Evolutionary conservation across 1,140 invertebrate genomes (phyloP).

Genomic region (Drosophila grimshawi): DNA sequence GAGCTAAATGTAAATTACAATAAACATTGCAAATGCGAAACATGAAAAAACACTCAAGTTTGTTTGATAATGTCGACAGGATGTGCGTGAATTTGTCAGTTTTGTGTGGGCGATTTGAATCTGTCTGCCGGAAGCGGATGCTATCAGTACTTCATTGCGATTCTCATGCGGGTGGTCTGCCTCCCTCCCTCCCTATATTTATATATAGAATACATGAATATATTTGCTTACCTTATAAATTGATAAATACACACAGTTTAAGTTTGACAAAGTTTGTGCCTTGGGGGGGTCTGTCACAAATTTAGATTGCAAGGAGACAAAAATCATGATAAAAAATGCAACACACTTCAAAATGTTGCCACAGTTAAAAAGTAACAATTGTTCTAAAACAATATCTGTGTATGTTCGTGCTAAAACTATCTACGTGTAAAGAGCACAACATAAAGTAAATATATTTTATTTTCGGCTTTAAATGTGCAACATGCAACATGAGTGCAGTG

Average conservation of each 20-base stretch:
- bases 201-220: background rate
- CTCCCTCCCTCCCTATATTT: slow-evolving; percentile 10
- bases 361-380: no score
- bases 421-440: no score
- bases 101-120: slow-evolving; percentile 3
- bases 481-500: slow-evolving; percentile 23
- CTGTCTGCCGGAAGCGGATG: slow-evolving; percentile 41
- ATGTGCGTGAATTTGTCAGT: slow-evolving; percentile 54
- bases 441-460: no score
- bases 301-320: background rate
- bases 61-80: slow-evolving; percentile 45
- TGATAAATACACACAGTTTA: background rate
- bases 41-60: slow-evolving; percentile 72
- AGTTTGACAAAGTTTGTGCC: background rate
- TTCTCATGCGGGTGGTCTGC: slow-evolving; percentile 12
- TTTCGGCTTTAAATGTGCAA: slow-evolving; percentile 50
- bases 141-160: slow-evolving; percentile 44
- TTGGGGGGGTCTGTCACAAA: background rate
- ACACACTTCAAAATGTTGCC: no score
- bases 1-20: slow-evolving; percentile 51
- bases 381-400: no score
- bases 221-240: background rate
- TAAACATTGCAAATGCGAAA: slow-evolving; percentile 49
- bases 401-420: no score
- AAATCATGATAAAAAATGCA: no score